phyloP scores from a whole-genome alignment of 2,113 vertebrate species.

The Stegostoma tigrinum region DNA sequence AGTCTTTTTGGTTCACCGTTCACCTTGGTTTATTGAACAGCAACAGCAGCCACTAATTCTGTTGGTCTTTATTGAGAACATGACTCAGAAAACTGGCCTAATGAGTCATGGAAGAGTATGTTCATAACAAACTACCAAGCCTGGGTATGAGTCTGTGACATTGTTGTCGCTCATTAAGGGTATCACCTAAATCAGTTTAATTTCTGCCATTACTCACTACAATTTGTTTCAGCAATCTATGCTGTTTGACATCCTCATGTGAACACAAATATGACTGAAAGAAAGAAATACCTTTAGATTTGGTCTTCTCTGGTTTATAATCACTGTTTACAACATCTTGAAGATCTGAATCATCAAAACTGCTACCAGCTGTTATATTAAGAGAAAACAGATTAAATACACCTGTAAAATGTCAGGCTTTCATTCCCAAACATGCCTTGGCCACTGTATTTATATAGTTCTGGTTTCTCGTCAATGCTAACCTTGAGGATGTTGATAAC shows the following conservation, averaged over 20 bases:
- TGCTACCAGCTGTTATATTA: background rate
- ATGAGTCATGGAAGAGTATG: background rate
- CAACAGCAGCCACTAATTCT: background rate
- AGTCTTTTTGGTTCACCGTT: background rate
- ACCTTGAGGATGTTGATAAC: too few species aligned
- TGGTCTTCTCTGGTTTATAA: background rate
- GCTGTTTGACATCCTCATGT: background rate
- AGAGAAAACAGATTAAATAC: background rate
- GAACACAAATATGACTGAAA: background rate
- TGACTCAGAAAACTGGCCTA: background rate
- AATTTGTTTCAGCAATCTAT: background rate
- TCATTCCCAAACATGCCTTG: too few species aligned
- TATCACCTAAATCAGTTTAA: background rate
- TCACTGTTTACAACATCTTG: background rate
- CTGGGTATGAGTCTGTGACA: background rate
- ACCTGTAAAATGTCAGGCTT: background rate
- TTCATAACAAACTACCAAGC: background rate
- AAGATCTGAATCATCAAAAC: conserved; percentile 3
- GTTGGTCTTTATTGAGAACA: background rate
- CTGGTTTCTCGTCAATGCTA: too few species aligned
- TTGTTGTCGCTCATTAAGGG: background rate
- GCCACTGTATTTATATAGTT: too few species aligned
- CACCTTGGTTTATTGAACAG: background rate
- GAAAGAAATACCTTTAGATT: background rate
- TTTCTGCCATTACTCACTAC: background rate